Evolutionary conservation across 2,797 vertebrate genomes (phyloP).

Genomic region (Leucoraja ocellata): DNA sequence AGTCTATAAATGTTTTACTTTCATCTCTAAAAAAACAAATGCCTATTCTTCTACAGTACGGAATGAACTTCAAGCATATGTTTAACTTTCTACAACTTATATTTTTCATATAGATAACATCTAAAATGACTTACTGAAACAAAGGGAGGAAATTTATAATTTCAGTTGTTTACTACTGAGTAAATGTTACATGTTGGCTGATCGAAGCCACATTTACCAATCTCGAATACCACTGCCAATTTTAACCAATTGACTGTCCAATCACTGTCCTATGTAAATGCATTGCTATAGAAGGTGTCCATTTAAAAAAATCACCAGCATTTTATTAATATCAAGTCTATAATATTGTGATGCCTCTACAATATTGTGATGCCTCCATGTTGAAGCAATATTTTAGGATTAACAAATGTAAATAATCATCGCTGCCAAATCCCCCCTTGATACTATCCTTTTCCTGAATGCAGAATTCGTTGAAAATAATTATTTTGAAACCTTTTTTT

Average conservation of each 20-base stretch:
- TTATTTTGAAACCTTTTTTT: not conserved
- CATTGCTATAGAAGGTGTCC: not conserved
- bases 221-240: too few species aligned
- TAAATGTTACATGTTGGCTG: not conserved
- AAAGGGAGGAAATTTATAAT: not conserved
- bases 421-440: not conserved
- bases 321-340: not conserved
- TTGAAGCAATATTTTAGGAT: conserved; percentile 25
- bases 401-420: not conserved
- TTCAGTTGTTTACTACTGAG: not conserved
- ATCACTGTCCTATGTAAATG: not conserved
- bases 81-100: not conserved
- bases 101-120: not conserved
- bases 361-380: not conserved
- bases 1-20: conserved; percentile 3
- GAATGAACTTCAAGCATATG: not conserved
- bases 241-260: not conserved
- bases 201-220: not conserved
- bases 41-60: not conserved
- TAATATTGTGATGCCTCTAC: not conserved
- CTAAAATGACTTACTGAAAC: not conserved
- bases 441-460: not conserved
- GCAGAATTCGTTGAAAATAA: not conserved
- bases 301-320: not conserved
- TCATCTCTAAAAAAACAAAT: not conserved